A percentile compares a stretch with the other conserved stretches of the same genome.
Evolutionary conservation across 2,113 vertebrate genomes (phyloP).

Genomic region (Vidua macroura): DNA sequence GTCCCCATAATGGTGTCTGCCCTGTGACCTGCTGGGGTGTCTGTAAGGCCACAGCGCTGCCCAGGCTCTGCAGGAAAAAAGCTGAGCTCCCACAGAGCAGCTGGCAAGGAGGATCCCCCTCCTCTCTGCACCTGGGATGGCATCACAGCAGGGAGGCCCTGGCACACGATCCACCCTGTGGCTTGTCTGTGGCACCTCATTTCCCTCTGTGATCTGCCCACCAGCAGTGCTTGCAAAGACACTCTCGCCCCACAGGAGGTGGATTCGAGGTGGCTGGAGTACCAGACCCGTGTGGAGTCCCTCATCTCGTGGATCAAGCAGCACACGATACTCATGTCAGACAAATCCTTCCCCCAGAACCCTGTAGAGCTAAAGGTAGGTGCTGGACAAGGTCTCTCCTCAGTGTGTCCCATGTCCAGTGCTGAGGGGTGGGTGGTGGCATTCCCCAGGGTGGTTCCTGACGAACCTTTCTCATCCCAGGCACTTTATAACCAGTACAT

Average conservation of each 20-base stretch:
- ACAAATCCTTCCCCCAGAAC: constrained; percentile 96
- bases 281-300: constrained; percentile 87
- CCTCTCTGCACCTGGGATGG: not conserved
- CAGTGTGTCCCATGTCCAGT: accelerated
- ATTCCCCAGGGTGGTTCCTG: not conserved
- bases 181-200: not conserved
- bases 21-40: not conserved
- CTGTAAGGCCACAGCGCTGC: accelerated
- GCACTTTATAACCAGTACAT: constrained; percentile 99
- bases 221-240: not conserved
- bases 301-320: constrained; percentile 96
- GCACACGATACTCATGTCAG: constrained; percentile 89
- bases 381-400: accelerated
- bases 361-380: constrained; percentile 96
- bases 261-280: constrained; percentile 92
- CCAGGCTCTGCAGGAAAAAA: not conserved
- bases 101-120: not conserved
- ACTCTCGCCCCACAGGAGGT: constrained; percentile 78
- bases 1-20: accelerated
- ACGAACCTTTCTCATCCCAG: constrained; percentile 66
- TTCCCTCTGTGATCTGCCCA: not conserved
- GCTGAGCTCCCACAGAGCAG: not conserved
- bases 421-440: accelerated
- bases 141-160: not conserved
- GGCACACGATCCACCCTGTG: accelerated